Conservation (phyloP, 2,888 invertebrate genomes). For the Xestobium rufovillosum region DNA sequence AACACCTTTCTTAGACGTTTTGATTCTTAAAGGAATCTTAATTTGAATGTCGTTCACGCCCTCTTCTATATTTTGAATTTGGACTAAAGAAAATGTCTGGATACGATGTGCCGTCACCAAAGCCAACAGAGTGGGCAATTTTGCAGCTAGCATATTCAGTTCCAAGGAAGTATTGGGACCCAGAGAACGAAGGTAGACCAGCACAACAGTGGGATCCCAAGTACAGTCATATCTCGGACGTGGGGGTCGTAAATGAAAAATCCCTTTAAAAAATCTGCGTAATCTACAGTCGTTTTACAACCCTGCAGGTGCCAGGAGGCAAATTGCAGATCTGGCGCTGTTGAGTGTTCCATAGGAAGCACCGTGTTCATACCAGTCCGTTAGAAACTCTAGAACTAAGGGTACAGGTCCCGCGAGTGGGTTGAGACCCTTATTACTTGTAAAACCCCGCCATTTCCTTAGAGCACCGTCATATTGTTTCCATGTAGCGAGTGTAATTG, state of each 20-base stretch:
- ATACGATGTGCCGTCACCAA: too few relatives aligned
- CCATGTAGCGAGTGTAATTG: background rate
- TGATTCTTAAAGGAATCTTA: slow-evolving; percentile 4
- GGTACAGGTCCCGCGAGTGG: too few relatives aligned
- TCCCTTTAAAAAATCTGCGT: slow-evolving; percentile 19
- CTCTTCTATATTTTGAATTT: slow-evolving; percentile 13
- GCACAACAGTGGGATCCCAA: slow-evolving; percentile 21
- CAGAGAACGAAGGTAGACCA: too few relatives aligned
- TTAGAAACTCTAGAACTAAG: too few relatives aligned
- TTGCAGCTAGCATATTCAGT: too few relatives aligned
- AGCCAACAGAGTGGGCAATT: too few relatives aligned
- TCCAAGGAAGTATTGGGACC: too few relatives aligned
- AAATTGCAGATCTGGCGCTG: too few relatives aligned
- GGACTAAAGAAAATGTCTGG: slow-evolving; percentile 16
- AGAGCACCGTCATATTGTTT: slow-evolving; percentile 5
- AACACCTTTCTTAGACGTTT: slow-evolving; percentile 5
- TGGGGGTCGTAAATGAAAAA: slow-evolving; percentile 17
- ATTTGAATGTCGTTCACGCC: slow-evolving; percentile 7
- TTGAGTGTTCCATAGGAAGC: too few relatives aligned
- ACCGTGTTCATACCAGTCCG: too few relatives aligned
- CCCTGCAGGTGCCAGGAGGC: too few relatives aligned
- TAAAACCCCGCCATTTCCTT: slow-evolving; percentile 7
- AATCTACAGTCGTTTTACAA: slow-evolving; percentile 14
- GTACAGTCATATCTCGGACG: slow-evolving; percentile 20
- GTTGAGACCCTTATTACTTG: slow-evolving; percentile 1